Conservation (phyloP, 2,888 invertebrate genomes). For the Neoitamus cyanurus region DNA sequence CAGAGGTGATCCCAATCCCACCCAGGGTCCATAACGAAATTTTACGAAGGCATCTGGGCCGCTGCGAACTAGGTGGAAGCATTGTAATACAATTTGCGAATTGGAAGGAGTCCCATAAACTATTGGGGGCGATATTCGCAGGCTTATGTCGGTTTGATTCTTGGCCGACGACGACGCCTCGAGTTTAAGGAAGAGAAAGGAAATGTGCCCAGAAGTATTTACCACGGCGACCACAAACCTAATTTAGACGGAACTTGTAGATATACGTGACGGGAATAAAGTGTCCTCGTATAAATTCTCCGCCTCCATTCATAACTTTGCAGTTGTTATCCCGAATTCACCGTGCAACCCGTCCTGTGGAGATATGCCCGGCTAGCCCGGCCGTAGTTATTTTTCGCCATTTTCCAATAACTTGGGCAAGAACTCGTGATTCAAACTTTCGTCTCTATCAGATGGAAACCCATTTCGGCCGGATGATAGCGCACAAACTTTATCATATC, state of each 20-base stretch:
- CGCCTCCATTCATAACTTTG: slow-evolving; percentile 36
- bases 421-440: slow-evolving; percentile 36
- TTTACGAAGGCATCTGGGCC: neutral
- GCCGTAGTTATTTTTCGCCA: neutral
- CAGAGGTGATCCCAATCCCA: neutral
- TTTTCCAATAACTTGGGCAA: slow-evolving; percentile 5
- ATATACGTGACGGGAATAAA: slow-evolving; percentile 51
- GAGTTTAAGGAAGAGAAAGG: neutral
- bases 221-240: slow-evolving; percentile 50
- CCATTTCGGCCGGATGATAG: neutral
- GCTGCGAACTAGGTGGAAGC: neutral
- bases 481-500: neutral
- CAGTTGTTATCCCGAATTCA: slow-evolving; percentile 23
- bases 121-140: slow-evolving; percentile 10
- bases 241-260: slow-evolving; percentile 50
- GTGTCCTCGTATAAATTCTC: slow-evolving; percentile 15
- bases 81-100: slow-evolving; percentile 35
- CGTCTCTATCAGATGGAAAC: neutral
- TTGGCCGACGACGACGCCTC: neutral
- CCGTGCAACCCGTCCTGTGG: neutral
- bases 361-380: neutral
- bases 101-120: slow-evolving; percentile 23
- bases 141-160: slow-evolving; percentile 10
- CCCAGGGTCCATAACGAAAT: neutral
- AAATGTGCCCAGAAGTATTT: slow-evolving; percentile 47